Evolutionary conservation across 2,113 vertebrate species (phyloP).

Genomic region (Sylvilagus bachmani): DNA sequence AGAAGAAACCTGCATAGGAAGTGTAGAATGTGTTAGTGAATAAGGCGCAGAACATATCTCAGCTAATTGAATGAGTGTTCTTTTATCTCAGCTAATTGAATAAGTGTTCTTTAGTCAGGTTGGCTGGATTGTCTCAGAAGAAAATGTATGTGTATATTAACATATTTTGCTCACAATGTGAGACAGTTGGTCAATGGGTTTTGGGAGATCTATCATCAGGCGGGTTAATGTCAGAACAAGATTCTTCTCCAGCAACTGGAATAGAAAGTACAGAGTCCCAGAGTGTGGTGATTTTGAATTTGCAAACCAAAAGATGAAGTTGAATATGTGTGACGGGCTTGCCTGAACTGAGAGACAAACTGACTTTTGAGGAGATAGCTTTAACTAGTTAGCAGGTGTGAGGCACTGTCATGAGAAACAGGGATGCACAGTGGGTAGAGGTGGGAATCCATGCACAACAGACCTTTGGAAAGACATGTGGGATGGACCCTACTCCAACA

Average conservation of each 20-base stretch:
- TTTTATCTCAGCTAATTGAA: background rate
- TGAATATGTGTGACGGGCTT: background rate
- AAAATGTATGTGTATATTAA: background rate
- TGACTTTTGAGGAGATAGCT: background rate
- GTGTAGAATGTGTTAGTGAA: background rate
- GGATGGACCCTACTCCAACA: background rate
- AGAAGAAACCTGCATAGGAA: background rate
- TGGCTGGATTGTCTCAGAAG: background rate
- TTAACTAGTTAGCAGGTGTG: fast-evolving
- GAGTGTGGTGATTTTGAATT: background rate
- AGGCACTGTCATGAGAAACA: no score
- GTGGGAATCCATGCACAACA: background rate
- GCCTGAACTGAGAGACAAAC: background rate
- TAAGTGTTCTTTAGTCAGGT: background rate
- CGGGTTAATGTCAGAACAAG: background rate
- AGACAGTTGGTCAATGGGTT: background rate
- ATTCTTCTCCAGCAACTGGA: background rate
- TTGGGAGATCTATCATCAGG: background rate
- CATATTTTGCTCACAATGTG: background rate
- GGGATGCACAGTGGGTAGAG: background rate
- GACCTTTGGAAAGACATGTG: background rate
- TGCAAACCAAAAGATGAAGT: background rate
- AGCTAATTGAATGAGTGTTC: no score
- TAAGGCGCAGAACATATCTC: background rate
- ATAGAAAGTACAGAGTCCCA: background rate